These are phyloP conservation scores for Acinonyx jubatus DNA, from an alignment of 2,113 vertebrate species.

Conservation along the genomic window DNA sequence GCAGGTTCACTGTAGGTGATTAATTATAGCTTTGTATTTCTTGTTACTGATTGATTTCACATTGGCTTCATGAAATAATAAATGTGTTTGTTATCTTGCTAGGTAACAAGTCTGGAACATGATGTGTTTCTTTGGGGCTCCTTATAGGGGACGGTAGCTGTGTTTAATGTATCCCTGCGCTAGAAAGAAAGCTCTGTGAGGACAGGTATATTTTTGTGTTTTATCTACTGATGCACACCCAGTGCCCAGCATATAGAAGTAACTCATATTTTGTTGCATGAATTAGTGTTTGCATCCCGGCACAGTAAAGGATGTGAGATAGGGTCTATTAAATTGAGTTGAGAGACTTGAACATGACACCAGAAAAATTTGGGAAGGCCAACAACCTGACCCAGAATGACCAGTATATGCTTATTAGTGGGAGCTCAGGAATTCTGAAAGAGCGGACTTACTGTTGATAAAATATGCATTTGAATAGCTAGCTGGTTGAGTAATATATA, in stretches of 20 bases:
- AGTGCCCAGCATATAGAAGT: neutral
- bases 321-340: neutral
- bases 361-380: slow-evolving; percentile 1
- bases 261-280: neutral
- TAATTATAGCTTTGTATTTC: neutral
- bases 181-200: neutral
- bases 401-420: neutral
- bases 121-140: neutral
- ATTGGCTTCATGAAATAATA: neutral
- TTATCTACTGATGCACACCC: neutral
- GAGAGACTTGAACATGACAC: neutral
- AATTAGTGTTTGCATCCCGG: neutral
- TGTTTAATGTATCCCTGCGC: neutral
- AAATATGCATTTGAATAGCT: neutral
- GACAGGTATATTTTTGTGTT: neutral
- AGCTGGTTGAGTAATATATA: neutral
- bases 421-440: neutral
- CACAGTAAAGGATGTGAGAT: neutral
- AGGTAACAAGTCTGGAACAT: neutral
- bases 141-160: neutral
- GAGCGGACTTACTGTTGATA: neutral
- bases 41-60: neutral
- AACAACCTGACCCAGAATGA: neutral
- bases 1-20: neutral
- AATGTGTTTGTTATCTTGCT: neutral